phyloP scores from a whole-genome alignment of 2,113 vertebrate genomes.

The rabbit (Oryctolagus cuniculus) region mOryCun1.1 NC_091440.1:41064001-41064500 shows the following conservation, averaged over 20 bases:
- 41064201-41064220: constrained; percentile 99
- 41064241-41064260: constrained; percentile 79
- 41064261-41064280: constrained; percentile 93
- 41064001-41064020: constrained; percentile 99
- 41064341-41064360: constrained; percentile 96
- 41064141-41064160: constrained; percentile 95
- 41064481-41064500: constrained; percentile 80
- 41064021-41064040: constrained; percentile 99
- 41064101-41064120: constrained; percentile 98
- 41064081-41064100: constrained; percentile 99
- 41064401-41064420: constrained; percentile 96
- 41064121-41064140: constrained; percentile 98
- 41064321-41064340: constrained; percentile 95
- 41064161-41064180: constrained; percentile 97
- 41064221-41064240: constrained; percentile 98
- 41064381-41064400: constrained; percentile 94
- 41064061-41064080: constrained; percentile 99
- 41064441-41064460: constrained; percentile 91
- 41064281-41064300: constrained; percentile 96
- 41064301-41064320: constrained; percentile 90
- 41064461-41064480: constrained; percentile 84
- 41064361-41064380: constrained; percentile 95
- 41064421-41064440: constrained; percentile 92
- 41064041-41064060: constrained; percentile 99
- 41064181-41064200: constrained; percentile 99